Evolutionary conservation across 2,113 vertebrate genomes (phyloP), one percentile per base, ranked within the genome.

Genomic region (Pangasianodon hypophthalmus): DNA sequence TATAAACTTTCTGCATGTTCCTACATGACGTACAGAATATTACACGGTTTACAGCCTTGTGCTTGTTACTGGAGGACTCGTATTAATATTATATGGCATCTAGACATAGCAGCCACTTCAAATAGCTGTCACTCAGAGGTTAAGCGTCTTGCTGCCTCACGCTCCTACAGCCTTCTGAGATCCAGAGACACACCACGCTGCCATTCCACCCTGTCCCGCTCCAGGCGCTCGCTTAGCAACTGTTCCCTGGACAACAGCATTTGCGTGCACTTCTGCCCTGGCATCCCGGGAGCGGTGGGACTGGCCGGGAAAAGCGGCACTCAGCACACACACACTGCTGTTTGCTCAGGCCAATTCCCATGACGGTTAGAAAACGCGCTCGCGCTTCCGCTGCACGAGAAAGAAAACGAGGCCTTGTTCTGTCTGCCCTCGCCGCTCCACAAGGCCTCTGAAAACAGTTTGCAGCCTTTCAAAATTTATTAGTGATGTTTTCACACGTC

Each of bases 301-400:
- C 48, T 52, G 87, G 48, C 2, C 48, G 81, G 86, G 89, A 85
- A 90, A 89, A 91, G 92, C 92, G 93, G 94, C 94, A 93, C 92
- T 93, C 93, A 92, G 94, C 95, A 94, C 94, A 95, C 94, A 96
- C 94, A 95, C 91, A 92, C 94, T 90, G 91, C 92, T 96, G 94
- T 96, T 96, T 96, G 95, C 95, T 95, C 95, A 95, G 92, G 93
- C 94, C 93, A 94, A 95, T 96, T 96, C 96, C 95, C 96, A 96
- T 95, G 95, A 95, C 84, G 84, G 94, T 91, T 94, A 93, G 93
- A 96, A 95, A 94, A 93, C 91, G 93, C 93, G 91, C 52, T 94
- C 91, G 92, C 94, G 94, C 95, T 95, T 96, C 95, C 93, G 92
- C 92, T 85, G n/a, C 41, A 64, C 69, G 58, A 62, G 71, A 92